Conservation (phyloP, 53 echinoderm and acorn worm genomes). For the Astropecten irregularis region DNA sequence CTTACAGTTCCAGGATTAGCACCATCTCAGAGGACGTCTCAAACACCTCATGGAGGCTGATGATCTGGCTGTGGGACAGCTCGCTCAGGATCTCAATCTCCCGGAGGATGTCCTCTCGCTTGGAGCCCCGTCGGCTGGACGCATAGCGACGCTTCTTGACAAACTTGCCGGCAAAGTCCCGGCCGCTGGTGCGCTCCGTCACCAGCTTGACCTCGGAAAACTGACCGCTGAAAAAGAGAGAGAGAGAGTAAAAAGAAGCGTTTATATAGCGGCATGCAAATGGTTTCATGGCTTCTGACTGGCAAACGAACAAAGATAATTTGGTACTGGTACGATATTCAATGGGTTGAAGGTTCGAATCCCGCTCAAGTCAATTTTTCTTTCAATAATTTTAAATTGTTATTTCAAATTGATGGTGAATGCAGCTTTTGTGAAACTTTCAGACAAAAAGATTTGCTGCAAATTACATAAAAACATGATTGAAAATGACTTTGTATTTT, state of each 20-base stretch:
- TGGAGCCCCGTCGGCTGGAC: constrained; percentile 81
- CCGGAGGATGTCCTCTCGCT: constrained; percentile 87
- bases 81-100: constrained; percentile 89
- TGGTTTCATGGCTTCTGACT: too few relatives aligned
- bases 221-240: constrained; percentile 75
- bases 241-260: not conserved
- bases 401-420: not conserved
- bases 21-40: constrained; percentile 87
- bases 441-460: not conserved
- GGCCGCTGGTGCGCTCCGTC: constrained; percentile 73
- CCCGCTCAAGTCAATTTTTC: too few relatives aligned
- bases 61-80: constrained; percentile 83
- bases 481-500: too few relatives aligned
- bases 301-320: too few relatives aligned
- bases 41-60: constrained; percentile 89
- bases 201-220: constrained; percentile 89
- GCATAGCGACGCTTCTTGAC: constrained; percentile 87
- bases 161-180: constrained; percentile 87
- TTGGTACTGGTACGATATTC: too few relatives aligned
- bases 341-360: too few relatives aligned
- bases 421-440: not conserved
- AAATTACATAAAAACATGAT: not conserved
- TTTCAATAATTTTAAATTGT: not conserved
- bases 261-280: too few relatives aligned
- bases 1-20: constrained; percentile 95